Base-by-base conservation (phyloP, 2,113 vertebrate genomes). In the Malurus alboscapulatus region DNA sequence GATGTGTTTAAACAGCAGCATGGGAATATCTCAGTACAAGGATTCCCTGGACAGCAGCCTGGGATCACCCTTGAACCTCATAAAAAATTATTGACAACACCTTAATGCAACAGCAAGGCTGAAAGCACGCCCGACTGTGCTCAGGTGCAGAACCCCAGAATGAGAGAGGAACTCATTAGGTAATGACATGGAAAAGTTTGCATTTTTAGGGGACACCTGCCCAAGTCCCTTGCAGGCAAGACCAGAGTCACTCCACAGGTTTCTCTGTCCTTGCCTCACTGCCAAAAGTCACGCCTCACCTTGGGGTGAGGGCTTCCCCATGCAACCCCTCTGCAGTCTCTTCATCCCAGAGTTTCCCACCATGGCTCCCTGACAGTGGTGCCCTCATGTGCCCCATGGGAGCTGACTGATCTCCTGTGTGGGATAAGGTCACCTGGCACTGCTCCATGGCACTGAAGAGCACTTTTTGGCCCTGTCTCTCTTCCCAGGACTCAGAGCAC, bases 251-350 rank as follows among this genome's bases (percentile, higher is more conserved):
- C 38, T 72, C 29, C 53, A 50, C 17, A 57, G 13, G 14, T 88
- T 84, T 75, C 40, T 62, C 38, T 4, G 0, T 17, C 22, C 30
- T 80, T 67, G 15, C 36, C 69, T 74, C 47, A 22, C 7, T 32
- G 12, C 24, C 40, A 57, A 65, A 54, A 73, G 55, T 12, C 12
- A 29, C 16, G 44, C 51, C 50, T 65, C 0, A 0, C 27, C 15
- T 17, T 2, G 0, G 18, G 5, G 1, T 38, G 24, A 51, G 0
- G 2, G 12, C 12, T 77, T 4, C 10, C 11, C 25, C 2, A 3
- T 2, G 8, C n/a, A 51, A 55, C 3, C 1, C 21, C 14, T 50
- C 77, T 32, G 7, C n/a, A 62, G 8, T 13, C 32, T 30, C 63
- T 54, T 84, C 44, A 87, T 57, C 73, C 44, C 21, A 14, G 18